Percentiles rank a stretch among this genome's conserved stretches.
Conservation (phyloP, 2,113 vertebrate species). For the Lynx canadensis region DNA sequence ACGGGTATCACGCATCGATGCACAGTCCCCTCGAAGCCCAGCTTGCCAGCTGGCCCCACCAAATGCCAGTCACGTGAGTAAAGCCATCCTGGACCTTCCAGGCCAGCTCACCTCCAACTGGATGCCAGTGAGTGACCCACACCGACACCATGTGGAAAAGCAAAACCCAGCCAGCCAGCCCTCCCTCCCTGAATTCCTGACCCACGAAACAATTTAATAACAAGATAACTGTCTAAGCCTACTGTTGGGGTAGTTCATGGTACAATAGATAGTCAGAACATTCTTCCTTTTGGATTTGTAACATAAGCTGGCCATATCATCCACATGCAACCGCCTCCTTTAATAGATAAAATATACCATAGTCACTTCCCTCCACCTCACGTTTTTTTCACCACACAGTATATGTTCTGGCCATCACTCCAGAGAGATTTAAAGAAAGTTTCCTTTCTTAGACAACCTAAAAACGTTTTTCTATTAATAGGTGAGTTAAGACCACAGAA, state of each 20-base stretch:
- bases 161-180: neutral
- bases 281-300: neutral
- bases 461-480: slow-evolving; percentile 28
- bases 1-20: fast-evolving
- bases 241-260: fast-evolving
- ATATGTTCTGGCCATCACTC: neutral
- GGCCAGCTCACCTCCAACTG: neutral
- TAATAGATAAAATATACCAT: too few species aligned
- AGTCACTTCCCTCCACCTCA: too few species aligned
- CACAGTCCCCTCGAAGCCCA: neutral
- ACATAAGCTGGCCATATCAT: too few species aligned
- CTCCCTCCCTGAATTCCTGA: neutral
- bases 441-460: slow-evolving; percentile 3
- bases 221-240: neutral
- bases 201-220: neutral
- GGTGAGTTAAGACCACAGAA: neutral
- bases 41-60: neutral
- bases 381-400: neutral
- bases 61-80: neutral
- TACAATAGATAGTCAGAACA: neutral
- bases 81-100: neutral
- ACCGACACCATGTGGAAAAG: fast-evolving
- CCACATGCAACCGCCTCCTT: too few species aligned
- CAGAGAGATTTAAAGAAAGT: neutral
- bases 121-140: neutral